Percentiles rank a stretch among this genome's conserved stretches.
Evolutionary conservation across 2,113 vertebrate genomes (phyloP).

Genomic region (Acanthochromis polyacanthus): DNA sequence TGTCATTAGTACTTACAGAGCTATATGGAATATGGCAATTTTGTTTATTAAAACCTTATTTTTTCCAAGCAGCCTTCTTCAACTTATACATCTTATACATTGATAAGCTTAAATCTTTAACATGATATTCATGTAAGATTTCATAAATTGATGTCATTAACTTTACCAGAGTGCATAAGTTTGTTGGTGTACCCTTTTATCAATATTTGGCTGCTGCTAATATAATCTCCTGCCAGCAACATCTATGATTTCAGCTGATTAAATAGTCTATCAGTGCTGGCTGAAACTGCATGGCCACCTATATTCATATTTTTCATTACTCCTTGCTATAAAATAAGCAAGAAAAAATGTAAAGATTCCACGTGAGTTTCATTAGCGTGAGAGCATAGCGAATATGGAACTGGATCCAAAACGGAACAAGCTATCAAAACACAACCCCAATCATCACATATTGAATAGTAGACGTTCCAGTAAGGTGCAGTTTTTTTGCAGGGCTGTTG

Average conservation of each 20-base stretch:
- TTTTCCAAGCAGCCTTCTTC: background rate
- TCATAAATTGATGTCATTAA: background rate
- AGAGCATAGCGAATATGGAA: background rate
- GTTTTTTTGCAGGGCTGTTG: background rate
- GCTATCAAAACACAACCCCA: background rate
- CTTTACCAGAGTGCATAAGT: background rate
- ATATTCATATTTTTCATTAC: background rate
- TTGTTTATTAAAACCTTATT: background rate
- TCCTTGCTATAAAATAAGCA: background rate
- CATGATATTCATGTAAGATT: background rate
- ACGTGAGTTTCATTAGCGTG: background rate
- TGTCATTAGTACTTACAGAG: no score
- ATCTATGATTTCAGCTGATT: background rate
- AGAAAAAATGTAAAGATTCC: slow-evolving; percentile 9
- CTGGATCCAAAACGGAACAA: slow-evolving; percentile 5
- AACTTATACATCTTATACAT: background rate
- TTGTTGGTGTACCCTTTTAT: no score
- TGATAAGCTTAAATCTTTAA: background rate
- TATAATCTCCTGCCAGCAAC: background rate
- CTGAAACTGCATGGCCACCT: background rate
- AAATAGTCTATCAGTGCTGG: slow-evolving; percentile 4
- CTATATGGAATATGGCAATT: no score
- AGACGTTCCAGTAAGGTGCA: no score
- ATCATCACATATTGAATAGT: background rate
- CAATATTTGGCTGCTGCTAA: background rate